These are phyloP conservation scores for Thunnus albacares DNA, from an alignment of 2,797 vertebrate genomes.

Conservation along the genomic window DNA sequence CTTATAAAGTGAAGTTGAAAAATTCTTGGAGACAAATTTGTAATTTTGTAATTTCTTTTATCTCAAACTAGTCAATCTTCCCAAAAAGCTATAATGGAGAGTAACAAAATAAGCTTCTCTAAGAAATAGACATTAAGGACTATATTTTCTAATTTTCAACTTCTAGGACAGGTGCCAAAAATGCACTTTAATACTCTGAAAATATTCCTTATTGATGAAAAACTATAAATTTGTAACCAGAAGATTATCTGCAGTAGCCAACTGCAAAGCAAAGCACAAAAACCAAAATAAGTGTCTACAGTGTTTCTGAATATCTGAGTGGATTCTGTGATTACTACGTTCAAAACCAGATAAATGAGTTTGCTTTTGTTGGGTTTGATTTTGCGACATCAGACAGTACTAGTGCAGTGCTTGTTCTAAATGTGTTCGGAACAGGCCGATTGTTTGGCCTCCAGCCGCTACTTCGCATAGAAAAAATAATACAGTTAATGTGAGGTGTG, in stretches of 20 bases:
- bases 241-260: constrained; percentile 20
- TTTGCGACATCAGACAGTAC: neutral
- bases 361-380: constrained; percentile 28
- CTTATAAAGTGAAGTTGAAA: neutral
- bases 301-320: constrained; percentile 23
- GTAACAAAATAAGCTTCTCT: constrained; percentile 3
- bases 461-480: too few species aligned
- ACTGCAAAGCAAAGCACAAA: constrained; percentile 24
- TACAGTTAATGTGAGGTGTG: too few species aligned
- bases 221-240: constrained; percentile 11
- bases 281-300: constrained; percentile 2
- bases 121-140: constrained; percentile 16
- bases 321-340: constrained; percentile 36
- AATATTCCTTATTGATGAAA: constrained; percentile 14
- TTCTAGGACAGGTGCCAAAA: constrained; percentile 17
- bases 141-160: constrained; percentile 11
- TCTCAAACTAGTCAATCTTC: neutral
- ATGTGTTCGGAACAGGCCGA: too few species aligned
- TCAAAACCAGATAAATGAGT: constrained; percentile 50
- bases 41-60: neutral
- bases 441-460: too few species aligned
- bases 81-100: neutral
- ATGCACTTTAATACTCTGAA: constrained; percentile 18
- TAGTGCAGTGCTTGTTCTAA: neutral
- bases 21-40: neutral